A percentile compares a stretch with the other conserved stretches of the same genome.
Conservation (phyloP, 2,113 vertebrate genomes). For the Desmodus rotundus region DNA sequence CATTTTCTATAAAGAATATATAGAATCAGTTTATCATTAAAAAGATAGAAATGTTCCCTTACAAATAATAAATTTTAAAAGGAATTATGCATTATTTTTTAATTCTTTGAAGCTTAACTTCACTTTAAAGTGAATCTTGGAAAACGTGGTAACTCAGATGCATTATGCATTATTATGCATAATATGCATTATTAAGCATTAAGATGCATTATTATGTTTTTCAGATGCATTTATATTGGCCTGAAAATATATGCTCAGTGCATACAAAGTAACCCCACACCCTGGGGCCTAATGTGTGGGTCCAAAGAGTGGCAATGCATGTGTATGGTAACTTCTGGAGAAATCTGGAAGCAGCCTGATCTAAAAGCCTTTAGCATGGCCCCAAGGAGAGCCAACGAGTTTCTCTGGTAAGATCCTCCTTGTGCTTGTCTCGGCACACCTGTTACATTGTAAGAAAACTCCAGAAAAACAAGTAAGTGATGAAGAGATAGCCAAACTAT, state of each 20-base stretch:
- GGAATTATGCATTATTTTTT: neutral
- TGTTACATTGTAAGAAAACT: too few species aligned
- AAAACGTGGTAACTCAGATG: neutral
- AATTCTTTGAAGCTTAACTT: neutral
- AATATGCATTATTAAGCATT: too few species aligned
- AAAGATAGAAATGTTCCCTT: neutral
- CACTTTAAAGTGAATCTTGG: neutral
- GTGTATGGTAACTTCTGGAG: neutral
- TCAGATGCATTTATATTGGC: neutral
- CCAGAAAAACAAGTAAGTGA: too few species aligned
- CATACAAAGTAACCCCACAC: neutral
- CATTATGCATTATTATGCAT: too few species aligned
- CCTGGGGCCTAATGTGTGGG: neutral
- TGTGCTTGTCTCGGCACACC: too few species aligned
- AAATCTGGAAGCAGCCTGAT: neutral
- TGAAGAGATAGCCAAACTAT: too few species aligned
- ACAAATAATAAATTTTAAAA: constrained; percentile 1
- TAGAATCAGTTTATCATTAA: neutral
- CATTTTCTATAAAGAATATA: neutral
- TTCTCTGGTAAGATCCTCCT: too few species aligned
- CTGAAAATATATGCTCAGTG: neutral
- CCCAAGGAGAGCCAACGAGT: neutral
- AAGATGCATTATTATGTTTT: neutral
- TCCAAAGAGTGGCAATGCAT: neutral
- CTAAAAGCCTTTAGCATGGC: neutral